Percentiles rank a stretch among this genome's conserved stretches.
Conservation (phyloP, 2,888 invertebrate species). For the Gisinianus flammeolus region DNA sequence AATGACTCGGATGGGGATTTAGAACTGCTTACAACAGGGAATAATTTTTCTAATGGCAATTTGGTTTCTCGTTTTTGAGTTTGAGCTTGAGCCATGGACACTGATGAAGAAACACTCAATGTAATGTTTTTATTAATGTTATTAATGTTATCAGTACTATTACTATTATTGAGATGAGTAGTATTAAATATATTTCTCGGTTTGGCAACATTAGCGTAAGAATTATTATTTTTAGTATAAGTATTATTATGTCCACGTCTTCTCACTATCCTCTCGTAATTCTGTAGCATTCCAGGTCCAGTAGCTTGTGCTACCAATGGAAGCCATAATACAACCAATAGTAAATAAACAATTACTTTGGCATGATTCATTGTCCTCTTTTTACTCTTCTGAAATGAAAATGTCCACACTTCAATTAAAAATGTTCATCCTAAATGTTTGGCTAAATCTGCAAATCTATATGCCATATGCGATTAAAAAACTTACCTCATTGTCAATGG, state of each 20-base stretch:
- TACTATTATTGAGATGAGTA: too few species aligned
- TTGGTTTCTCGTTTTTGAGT: conserved; percentile 26
- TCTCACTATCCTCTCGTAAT: not conserved
- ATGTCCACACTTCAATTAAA: too few species aligned
- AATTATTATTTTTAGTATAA: not conserved
- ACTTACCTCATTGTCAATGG: not conserved
- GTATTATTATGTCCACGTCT: not conserved
- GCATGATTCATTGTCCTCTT: not conserved
- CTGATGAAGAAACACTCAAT: conserved; percentile 11
- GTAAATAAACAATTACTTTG: not conserved
- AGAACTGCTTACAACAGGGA: conserved; percentile 16
- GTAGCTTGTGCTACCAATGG: not conserved
- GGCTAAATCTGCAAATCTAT: too few species aligned
- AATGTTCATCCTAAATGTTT: too few species aligned
- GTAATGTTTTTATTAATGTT: not conserved
- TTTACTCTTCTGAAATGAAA: not conserved
- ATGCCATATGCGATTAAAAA: not conserved
- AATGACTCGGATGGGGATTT: not conserved
- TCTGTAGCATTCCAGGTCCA: not conserved
- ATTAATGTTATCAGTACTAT: too few species aligned
- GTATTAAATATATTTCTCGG: too few species aligned
- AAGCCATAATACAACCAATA: not conserved
- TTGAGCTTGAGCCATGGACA: not conserved
- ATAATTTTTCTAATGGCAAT: conserved; percentile 45
- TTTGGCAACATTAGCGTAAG: conserved; percentile 15